Percentiles rank a stretch among this genome's conserved stretches.
Conservation (phyloP, 2,797 vertebrate genomes). For the Pangasius sanitwongsei region DNA sequence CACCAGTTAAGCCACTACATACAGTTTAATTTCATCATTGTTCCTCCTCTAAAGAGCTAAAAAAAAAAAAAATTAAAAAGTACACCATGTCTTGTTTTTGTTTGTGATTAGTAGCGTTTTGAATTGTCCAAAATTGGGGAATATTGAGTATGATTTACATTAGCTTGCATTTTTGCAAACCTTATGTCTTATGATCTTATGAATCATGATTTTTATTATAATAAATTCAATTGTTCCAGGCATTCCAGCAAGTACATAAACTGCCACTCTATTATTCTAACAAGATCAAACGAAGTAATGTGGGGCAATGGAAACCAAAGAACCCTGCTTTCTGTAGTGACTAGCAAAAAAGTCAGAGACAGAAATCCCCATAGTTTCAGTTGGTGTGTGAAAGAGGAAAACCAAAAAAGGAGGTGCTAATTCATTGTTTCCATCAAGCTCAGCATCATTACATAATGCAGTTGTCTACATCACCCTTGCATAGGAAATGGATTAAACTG, state of each 20-base stretch:
- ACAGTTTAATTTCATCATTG: background rate
- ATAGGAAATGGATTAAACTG: background rate
- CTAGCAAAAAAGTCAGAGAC: background rate
- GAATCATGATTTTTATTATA: background rate
- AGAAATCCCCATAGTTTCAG: constrained; percentile 23
- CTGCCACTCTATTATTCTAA: background rate
- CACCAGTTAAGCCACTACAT: background rate
- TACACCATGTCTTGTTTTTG: background rate
- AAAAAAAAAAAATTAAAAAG: background rate
- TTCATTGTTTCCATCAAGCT: background rate
- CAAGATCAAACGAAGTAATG: background rate
- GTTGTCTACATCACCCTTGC: background rate
- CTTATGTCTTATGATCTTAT: background rate
- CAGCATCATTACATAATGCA: constrained; percentile 3
- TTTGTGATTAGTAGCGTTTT: background rate
- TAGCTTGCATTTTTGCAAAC: background rate
- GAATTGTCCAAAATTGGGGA: no score
- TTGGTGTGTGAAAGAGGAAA: background rate
- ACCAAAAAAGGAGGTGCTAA: background rate
- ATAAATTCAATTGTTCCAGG: background rate
- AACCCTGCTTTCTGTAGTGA: background rate
- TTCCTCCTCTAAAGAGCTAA: background rate
- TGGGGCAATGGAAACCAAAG: background rate
- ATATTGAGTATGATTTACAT: background rate
- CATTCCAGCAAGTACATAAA: background rate